Conservation (phyloP, 23 tunicate species). For the Styela clava region DNA sequence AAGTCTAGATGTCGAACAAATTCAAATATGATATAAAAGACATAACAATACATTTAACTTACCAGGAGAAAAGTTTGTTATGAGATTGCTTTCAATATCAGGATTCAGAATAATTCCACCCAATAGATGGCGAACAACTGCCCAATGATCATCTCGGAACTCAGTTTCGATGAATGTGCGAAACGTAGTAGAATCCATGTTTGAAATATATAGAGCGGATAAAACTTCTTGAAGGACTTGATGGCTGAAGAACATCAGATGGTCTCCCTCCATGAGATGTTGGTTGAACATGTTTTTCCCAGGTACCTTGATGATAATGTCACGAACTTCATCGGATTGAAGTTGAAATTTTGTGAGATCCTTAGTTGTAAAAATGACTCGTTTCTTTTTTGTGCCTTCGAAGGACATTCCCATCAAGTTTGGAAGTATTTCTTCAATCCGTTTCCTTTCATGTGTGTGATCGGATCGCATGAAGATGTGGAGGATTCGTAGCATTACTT, state of each 20-base stretch:
- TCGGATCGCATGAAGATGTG: constrained; percentile 6
- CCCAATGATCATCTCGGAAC: neutral
- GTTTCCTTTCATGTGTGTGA: neutral
- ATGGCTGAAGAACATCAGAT: neutral
- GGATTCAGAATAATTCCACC: neutral
- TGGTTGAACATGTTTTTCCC: neutral
- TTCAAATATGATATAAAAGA: too few relatives aligned
- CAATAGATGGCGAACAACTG: neutral
- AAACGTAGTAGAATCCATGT: neutral
- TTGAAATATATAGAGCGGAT: neutral
- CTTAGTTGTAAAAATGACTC: neutral
- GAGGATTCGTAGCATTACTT: neutral
- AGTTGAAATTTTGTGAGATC: neutral
- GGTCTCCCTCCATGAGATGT: constrained; percentile 2
- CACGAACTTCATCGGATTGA: neutral
- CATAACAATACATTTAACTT: too few relatives aligned
- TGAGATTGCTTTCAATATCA: neutral
- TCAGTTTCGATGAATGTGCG: neutral
- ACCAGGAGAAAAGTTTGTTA: neutral
- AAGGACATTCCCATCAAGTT: constrained; percentile 13
- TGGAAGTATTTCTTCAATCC: neutral
- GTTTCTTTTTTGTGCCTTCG: neutral
- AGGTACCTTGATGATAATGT: neutral
- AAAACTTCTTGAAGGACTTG: constrained; percentile 5
- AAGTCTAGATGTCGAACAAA: too few relatives aligned